Conservation (phyloP, 2,113 vertebrate genomes). For the Pygoscelis adeliae region DNA sequence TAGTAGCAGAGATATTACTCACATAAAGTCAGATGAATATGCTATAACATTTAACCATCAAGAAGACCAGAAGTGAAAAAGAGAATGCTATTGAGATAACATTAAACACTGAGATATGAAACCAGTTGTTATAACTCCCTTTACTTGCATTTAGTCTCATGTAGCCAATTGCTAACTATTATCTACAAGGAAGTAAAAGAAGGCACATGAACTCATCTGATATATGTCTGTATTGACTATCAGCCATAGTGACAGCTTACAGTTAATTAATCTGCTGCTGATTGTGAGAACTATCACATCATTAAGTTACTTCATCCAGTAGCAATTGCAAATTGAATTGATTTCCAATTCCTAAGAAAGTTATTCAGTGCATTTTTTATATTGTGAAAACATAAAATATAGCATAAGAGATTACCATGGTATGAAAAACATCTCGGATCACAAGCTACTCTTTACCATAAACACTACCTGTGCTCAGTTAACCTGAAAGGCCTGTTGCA, state of each 20-base stretch:
- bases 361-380: neutral
- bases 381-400: neutral
- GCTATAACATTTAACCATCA: neutral
- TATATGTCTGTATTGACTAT: neutral
- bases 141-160: neutral
- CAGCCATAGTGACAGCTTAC: neutral
- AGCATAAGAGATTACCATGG: neutral
- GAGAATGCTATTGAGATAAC: neutral
- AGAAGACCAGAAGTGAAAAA: neutral
- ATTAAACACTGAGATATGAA: neutral
- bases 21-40: neutral
- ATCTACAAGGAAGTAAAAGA: neutral
- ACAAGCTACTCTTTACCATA: slow-evolving; percentile 3
- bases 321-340: neutral
- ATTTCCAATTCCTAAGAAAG: neutral
- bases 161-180: neutral
- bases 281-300: neutral
- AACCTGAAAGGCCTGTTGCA: slow-evolving; percentile 48
- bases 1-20: neutral
- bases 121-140: neutral
- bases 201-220: neutral
- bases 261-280: neutral
- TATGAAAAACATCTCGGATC: slow-evolving; percentile 60
- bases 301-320: neutral
- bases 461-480: slow-evolving; percentile 11